Base-by-base conservation (phyloP, 2,888 invertebrate genomes). In the Sabatieria punctata region DNA sequence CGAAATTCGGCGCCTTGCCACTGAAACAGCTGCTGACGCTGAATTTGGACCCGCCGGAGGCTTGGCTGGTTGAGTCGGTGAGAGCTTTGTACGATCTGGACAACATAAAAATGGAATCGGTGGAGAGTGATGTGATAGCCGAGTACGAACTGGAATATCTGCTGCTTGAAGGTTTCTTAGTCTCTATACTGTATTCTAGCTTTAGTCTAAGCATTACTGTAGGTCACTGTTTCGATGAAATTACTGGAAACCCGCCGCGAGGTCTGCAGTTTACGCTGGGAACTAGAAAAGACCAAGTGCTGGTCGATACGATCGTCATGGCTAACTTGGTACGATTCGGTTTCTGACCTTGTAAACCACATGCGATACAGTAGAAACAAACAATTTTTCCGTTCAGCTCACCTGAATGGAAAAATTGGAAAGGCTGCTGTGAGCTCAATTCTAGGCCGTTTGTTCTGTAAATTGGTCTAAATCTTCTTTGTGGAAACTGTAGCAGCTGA, bases 241-340 rank as follows among this genome's bases (percentile, higher is more conserved):
- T 80, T 3, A 74, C 78, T 0, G 88, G 88, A 45, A 85, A 88
- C 55, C 93, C 93, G 0, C 95, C 97, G 0, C 75, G 95, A 53
- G 97, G 97, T 1, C 73, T 99, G n/a, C 97, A 99, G 71, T 81
- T 97, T 49, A 82, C 84, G 2, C 72, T 99, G 42, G 91, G 91
- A 39, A 83, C 85, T 0, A 49, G 80, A 35, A 60, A 49, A 11
- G 50, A 58, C 2, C 67, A 65, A 15, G 60, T 79, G 4, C 74
- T 78, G 54, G 82, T 85, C 56, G 97, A 97, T 68, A 97, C 97
- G 19, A 95, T 95, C 57, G 95, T 97, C n/a, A 99, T 99, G 97
- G 95, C 95, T 4, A 97, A 99, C 71, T 74, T 99, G 56, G 61
- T 59, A 49, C 36, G 51, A 49, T 24, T 43, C n/a, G n/a, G 1